Base-by-base conservation (phyloP, 2,797 vertebrate species). In the Lithobates pipiens region DNA sequence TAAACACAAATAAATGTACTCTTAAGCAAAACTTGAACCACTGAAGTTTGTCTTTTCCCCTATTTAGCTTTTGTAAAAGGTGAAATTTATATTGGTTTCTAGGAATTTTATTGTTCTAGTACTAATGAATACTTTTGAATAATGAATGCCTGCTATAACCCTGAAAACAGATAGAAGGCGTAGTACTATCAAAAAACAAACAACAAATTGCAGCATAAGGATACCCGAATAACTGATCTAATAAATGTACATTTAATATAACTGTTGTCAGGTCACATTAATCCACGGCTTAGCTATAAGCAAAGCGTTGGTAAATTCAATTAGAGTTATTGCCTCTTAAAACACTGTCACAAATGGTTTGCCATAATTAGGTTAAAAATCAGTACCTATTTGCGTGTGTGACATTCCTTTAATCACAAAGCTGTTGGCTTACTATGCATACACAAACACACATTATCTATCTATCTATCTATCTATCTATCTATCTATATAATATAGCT, bases 271-370 rank as follows among this genome's bases (percentile, higher is more conserved):
- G 87, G 84, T 87, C 88, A 91, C 88, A 89, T 75, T 82, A 91
- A 90, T 76, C 87, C 76, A 85, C 27, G 88, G 72, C 32, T 81
- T 83, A 42, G 27, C 89, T 90, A 85, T 79, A 29, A 86, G 85
- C 80, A 74, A 83, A 83, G 75, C 82, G 74, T 80, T 83, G 81
- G 76, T 90, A 23, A 8, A 77, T 90, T 77, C 87, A 90, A 90
- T 91, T 88, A 89, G 80, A 85, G 86, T 89, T 87, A 87, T 88
- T 71, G 88, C 85, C 78, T 88, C 65, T 85, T 86, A 80, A 85
- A 93, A 74, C 76, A 75, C 84, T 90, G 89, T 89, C 88, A 88
- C 87, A 63, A 91, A 89, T 77, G 88, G 82, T 77, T 91, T 91
- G 89, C 54, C 78, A 54, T 83, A 83, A 83, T 87, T 87, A 87